Evolutionary conservation across 2,113 vertebrate genomes (phyloP).

Genomic region (Mustela lutreola): DNA sequence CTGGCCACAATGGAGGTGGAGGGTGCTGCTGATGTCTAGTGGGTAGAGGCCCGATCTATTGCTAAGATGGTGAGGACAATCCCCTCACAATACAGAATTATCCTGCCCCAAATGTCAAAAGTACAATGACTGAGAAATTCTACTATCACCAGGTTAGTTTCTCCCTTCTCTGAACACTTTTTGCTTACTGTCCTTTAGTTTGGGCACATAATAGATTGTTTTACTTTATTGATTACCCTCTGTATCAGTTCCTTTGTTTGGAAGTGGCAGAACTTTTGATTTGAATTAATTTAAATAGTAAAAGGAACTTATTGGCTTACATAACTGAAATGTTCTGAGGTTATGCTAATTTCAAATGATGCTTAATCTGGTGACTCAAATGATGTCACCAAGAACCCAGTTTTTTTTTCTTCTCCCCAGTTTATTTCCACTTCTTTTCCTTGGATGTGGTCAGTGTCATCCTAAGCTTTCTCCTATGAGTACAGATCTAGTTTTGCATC

Average conservation of each 20-base stretch:
- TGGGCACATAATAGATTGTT: not conserved
- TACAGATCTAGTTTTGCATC: not conserved
- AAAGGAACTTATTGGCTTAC: not conserved
- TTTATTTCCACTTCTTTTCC: not conserved
- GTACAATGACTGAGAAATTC: not conserved
- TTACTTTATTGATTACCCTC: not conserved
- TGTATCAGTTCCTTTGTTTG: not conserved
- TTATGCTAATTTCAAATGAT: not conserved
- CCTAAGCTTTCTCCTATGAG: not conserved
- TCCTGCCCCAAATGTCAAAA: not conserved
- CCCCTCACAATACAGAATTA: not conserved
- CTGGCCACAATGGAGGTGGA: not conserved
- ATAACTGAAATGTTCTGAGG: not conserved
- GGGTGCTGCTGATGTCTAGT: not conserved
- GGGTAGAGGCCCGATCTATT: not conserved
- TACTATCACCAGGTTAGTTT: not conserved
- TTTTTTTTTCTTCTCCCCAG: not conserved
- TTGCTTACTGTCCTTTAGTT: not conserved
- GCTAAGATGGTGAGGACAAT: not conserved
- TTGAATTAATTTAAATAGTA: not conserved
- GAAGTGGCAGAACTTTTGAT: conserved; percentile 15
- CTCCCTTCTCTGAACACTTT: not conserved
- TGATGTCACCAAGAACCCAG: not conserved
- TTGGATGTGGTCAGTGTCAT: not conserved
- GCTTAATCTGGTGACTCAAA: not conserved